phyloP scores from a whole-genome alignment of 1,140 invertebrate species.

The Venturia canescens region DNA sequence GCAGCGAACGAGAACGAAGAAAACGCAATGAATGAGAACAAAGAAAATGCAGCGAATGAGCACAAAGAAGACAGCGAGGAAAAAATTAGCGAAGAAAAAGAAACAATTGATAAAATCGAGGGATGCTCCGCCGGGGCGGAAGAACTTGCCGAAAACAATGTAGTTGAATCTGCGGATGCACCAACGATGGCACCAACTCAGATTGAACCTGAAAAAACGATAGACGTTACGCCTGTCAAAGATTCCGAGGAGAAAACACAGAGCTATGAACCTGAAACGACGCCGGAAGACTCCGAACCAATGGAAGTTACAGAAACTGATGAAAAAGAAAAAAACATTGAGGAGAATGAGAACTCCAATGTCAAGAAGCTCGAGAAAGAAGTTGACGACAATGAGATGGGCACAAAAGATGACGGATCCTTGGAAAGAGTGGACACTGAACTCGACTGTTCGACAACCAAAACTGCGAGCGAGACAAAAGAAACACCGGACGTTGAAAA shows the following conservation, averaged over 20 bases:
- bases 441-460: too few relatives aligned
- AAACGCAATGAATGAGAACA: not conserved
- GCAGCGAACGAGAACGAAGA: not conserved
- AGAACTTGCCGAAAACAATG: not conserved
- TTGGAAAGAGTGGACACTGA: too few relatives aligned
- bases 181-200: not conserved
- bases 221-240: not conserved
- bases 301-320: not conserved
- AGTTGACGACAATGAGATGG: not conserved
- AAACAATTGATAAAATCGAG: not conserved
- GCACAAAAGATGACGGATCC: not conserved
- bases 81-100: not conserved
- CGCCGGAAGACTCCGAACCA: not conserved
- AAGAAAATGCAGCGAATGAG: slow-evolving; percentile 25
- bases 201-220: not conserved
- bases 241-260: slow-evolving; percentile 30
- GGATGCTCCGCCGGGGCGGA: not conserved
- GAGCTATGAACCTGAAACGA: not conserved
- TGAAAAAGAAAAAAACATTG: not conserved
- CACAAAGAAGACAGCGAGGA: not conserved
- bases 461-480: too few relatives aligned
- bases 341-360: too few relatives aligned
- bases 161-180: too few relatives aligned
- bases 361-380: too few relatives aligned
- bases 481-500: not conserved